Evolutionary conservation across 2,888 invertebrate species (phyloP).

Genomic region (Polymixis lichenea): DNA sequence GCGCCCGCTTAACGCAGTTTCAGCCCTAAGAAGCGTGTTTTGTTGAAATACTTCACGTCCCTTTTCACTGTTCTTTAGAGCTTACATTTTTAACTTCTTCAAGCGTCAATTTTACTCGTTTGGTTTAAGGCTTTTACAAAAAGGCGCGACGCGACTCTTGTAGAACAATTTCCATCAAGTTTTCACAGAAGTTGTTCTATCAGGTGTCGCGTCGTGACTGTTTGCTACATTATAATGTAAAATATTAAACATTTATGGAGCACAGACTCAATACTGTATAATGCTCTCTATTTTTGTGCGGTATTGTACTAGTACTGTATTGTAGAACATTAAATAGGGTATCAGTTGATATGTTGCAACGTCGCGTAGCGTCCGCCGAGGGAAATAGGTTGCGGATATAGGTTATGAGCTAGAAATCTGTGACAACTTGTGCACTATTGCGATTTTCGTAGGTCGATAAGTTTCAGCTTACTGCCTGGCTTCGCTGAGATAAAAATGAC

Average conservation of each 20-base stretch:
- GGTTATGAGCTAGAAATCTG: slow-evolving; percentile 47
- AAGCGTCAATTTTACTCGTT: slow-evolving; percentile 1
- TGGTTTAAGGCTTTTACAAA: neutral
- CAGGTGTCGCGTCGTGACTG: too few relatives aligned
- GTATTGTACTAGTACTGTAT: slow-evolving; percentile 19
- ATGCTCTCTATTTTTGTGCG: slow-evolving; percentile 1
- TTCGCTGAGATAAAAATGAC: neutral
- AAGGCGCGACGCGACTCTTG: too few relatives aligned
- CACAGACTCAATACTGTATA: neutral
- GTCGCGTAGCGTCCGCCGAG: slow-evolving; percentile 15
- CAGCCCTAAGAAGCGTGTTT: too few relatives aligned
- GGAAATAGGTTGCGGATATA: slow-evolving; percentile 54
- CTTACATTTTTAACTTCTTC: neutral
- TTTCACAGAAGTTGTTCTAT: too few relatives aligned
- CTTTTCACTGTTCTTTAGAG: neutral
- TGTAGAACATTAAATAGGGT: slow-evolving; percentile 34
- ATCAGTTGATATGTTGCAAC: slow-evolving; percentile 41
- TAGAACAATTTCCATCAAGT: too few relatives aligned
- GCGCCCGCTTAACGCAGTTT: too few relatives aligned
- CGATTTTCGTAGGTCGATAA: slow-evolving; percentile 28
- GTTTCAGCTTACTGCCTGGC: neutral
- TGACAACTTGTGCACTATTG: slow-evolving; percentile 19
- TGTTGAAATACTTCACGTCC: neutral
- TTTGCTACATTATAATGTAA: neutral
- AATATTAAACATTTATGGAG: neutral